phyloP scores from a whole-genome alignment of 2,888 invertebrate genomes.

The Gasteruption jaculator region DNA sequence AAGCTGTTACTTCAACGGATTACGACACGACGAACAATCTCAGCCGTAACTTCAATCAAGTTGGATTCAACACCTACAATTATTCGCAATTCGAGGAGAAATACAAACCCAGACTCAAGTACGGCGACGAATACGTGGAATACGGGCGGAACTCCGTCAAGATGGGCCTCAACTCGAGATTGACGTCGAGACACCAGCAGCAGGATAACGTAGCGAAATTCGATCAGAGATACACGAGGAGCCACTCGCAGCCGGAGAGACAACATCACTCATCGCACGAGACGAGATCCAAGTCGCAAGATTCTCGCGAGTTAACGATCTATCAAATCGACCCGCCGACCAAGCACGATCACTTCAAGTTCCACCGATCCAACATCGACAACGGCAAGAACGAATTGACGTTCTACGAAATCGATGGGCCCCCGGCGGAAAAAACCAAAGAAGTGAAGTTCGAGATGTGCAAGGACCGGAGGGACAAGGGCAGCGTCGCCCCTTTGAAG shows the following conservation, averaged over 20 bases:
- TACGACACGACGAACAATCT: conserved; percentile 47
- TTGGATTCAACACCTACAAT: conserved; percentile 43
- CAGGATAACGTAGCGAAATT: conserved; percentile 28
- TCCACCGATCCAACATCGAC: conserved; percentile 30
- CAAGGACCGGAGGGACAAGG: conserved; percentile 28
- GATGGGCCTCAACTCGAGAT: conserved; percentile 26
- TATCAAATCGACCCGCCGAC: conserved; percentile 41
- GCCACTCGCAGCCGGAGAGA: conserved; percentile 44
- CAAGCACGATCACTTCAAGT: conserved; percentile 34
- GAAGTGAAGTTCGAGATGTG: conserved; percentile 29
- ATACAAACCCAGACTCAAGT: conserved; percentile 38
- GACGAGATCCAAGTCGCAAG: conserved; percentile 43
- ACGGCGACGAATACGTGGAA: conserved; percentile 39
- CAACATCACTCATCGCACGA: conserved; percentile 39
- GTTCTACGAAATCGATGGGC: conserved; percentile 45
- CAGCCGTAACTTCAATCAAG: conserved; percentile 42
- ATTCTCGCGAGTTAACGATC: conserved; percentile 38
- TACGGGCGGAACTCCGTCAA: conserved; percentile 34
- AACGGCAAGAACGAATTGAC: conserved; percentile 38
- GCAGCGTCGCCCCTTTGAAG: conserved; percentile 11
- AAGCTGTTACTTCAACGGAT: conserved; percentile 53
- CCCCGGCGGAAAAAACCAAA: conserved; percentile 27
- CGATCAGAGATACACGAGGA: conserved; percentile 37
- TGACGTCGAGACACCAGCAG: conserved; percentile 21
- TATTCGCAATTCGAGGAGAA: conserved; percentile 45